Conservation (phyloP, 2,888 invertebrate species). For the Ceratothoa steindachneri region DNA sequence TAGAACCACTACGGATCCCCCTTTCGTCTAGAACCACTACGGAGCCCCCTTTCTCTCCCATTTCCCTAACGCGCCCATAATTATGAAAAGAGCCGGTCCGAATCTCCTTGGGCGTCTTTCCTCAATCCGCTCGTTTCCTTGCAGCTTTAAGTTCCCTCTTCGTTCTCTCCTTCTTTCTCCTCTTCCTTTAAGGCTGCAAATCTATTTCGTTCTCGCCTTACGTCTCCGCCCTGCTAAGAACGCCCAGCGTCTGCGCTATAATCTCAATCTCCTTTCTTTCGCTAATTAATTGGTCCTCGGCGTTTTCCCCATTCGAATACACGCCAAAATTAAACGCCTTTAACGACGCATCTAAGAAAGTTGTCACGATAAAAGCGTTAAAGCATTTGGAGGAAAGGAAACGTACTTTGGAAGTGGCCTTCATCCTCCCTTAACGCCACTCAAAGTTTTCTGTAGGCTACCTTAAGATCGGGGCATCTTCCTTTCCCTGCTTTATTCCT, state of each 20-base stretch:
- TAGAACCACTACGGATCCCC: no score
- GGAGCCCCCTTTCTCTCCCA: background rate
- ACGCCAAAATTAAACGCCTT: no score
- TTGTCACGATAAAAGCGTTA: no score
- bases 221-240: conserved; percentile 9
- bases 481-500: background rate
- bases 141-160: background rate
- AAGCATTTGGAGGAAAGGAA: no score
- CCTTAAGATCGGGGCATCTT: conserved; percentile 7
- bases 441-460: background rate
- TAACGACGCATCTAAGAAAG: no score
- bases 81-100: conserved; percentile 9
- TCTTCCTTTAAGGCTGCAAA: background rate
- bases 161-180: background rate
- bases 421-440: no score
- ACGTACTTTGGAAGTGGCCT: no score
- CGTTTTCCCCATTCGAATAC: background rate
- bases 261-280: conserved; percentile 1
- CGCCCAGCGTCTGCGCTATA: background rate
- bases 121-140: background rate
- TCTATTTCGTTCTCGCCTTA: background rate
- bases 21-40: no score
- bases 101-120: background rate
- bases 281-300: background rate
- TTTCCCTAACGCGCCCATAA: background rate